Evolutionary conservation across 1,140 invertebrate genomes (phyloP), one percentile per base, ranked within the genome.

Genomic region (Sminthurides bifidus): DNA sequence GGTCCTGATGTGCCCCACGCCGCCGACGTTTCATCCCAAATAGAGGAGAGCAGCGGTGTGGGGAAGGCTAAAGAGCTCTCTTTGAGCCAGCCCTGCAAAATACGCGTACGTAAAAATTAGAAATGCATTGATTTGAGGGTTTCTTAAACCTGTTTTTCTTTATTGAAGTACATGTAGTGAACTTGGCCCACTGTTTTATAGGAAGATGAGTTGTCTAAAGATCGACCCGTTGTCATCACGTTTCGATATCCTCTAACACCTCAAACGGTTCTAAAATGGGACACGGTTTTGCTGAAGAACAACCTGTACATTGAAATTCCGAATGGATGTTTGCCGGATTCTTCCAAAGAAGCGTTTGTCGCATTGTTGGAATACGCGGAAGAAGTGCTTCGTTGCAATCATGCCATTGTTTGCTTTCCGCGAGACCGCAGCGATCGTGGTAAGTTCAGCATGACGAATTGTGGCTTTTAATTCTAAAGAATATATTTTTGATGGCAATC

Each of bases 291-390:
- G 56, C 79, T 87, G 68, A 79, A 81, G 45, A 80, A 79, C 41
- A 80, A 79, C 60, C 78, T 95, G 52, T 93, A 89, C 71, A 83
- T 94, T 61, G 85, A 89, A 43, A 77, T 94, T 59, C 90, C 91
- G 19, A 79, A 80, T 48, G 80, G 83, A 59, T 79, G 92, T 50
- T 77, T 88, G 53, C 83, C 85, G 3, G 84, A 87, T 66, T 89
- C 88, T 60, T 93, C 89, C 49, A 91, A 92, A 72, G 86, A 95
- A 69, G 85, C 84, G 59, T 93, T 97, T 71, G 81, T 96, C 60
- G 83, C 86, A 40, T 77, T 97, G 29, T 74, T 96, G 65, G 93
- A 96, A 75, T 96, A 92, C 68, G 92, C 92, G 41, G 92, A 97
- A 73, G 92, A 96, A 68, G 80, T 85, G 59, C 78, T 96, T 12